Percentiles rank a stretch among this genome's conserved stretches.
These are phyloP conservation scores for Drosophila lowei DNA, from an alignment of 1,140 invertebrate genomes.

Conservation along the genomic window DNA sequence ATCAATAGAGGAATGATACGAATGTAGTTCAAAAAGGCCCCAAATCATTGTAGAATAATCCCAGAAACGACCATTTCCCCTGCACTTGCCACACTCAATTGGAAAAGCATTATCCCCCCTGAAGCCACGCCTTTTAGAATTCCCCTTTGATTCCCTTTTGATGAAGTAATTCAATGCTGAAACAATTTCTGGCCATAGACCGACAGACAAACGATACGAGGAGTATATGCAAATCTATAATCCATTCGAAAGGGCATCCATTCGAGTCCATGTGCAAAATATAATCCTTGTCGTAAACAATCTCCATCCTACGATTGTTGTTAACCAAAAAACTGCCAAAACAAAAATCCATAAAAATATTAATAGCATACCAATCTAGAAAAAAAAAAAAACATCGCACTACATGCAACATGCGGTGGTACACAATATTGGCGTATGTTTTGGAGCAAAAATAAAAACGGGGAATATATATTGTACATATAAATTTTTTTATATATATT, in stretches of 20 bases:
- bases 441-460: constrained; percentile 5
- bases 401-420: constrained; percentile 27
- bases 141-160: not conserved
- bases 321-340: constrained; percentile 37
- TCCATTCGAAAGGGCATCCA: constrained; percentile 37
- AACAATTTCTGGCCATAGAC: not conserved
- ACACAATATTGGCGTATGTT: constrained; percentile 57
- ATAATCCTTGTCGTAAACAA: constrained; percentile 42
- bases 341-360: not conserved
- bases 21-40: no score
- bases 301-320: constrained; percentile 33
- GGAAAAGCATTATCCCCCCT: no score
- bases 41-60: no score
- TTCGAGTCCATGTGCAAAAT: not conserved
- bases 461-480: constrained; percentile 16
- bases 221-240: constrained; percentile 19
- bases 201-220: not conserved
- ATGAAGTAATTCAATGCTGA: constrained; percentile 11
- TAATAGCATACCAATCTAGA: no score
- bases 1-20: no score
- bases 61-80: no score
- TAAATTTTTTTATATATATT: constrained; percentile 1
- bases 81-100: no score
- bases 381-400: no score
- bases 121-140: no score